Evolutionary conservation across 2,888 invertebrate species (phyloP).

Genomic region (Dynastes maya): DNA sequence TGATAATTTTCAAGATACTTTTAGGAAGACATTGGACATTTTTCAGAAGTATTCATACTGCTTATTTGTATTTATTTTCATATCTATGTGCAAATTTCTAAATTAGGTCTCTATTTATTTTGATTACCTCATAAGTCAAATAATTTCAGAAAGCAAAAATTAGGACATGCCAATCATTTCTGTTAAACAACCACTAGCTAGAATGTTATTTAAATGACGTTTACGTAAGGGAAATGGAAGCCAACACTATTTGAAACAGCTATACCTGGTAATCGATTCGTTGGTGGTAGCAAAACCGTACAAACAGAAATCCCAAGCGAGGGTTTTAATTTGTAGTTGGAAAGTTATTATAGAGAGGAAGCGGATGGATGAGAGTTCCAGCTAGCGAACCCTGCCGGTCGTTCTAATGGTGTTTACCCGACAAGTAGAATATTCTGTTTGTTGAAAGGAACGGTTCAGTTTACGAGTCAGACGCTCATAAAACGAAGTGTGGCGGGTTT

Average conservation of each 20-base stretch:
- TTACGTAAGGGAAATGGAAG: neutral
- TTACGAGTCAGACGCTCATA: conserved; percentile 52
- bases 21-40: too few species aligned
- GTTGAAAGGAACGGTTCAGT: conserved; percentile 42
- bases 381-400: conserved; percentile 10
- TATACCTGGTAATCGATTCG: conserved; percentile 46
- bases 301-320: conserved; percentile 1
- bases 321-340: conserved; percentile 40
- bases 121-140: too few species aligned
- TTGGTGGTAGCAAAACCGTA: too few species aligned
- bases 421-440: conserved; percentile 50
- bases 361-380: neutral
- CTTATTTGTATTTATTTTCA: too few species aligned
- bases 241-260: neutral
- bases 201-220: neutral
- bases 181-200: neutral
- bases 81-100: too few species aligned
- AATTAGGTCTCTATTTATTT: too few species aligned
- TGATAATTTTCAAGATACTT: too few species aligned
- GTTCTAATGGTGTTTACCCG: conserved; percentile 54
- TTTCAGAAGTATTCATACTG: too few species aligned
- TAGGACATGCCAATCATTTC: too few species aligned
- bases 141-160: too few species aligned
- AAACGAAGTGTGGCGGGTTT: conserved; percentile 46
- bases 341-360: conserved; percentile 48